phyloP scores from a whole-genome alignment of 2,113 vertebrate species.

The Cavia porcellus region DNA sequence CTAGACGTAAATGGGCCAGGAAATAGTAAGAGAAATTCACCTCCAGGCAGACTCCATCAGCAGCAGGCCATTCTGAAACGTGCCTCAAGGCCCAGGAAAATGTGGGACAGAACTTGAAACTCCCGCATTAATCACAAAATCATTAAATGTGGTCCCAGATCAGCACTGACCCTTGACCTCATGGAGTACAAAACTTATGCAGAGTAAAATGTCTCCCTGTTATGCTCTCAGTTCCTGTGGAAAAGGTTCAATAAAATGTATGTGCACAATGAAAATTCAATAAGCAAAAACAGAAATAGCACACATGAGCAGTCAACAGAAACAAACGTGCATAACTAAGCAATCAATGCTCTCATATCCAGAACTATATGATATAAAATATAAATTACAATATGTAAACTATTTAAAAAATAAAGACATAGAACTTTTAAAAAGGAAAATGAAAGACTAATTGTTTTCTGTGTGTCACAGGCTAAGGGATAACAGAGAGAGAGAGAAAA shows the following conservation, averaged over 20 bases:
- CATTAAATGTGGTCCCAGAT: neutral
- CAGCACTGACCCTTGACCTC: neutral
- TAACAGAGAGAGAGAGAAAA: neutral
- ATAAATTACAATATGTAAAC: neutral
- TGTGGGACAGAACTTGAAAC: neutral
- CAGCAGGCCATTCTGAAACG: neutral
- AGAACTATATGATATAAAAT: conserved; percentile 3
- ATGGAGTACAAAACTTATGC: neutral
- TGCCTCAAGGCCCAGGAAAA: neutral
- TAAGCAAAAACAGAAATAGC: neutral
- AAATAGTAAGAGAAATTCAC: conserved; percentile 8
- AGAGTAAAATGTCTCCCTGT: neutral
- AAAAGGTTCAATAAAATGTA: neutral
- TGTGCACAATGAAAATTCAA: conserved; percentile 11
- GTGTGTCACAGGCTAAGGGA: neutral
- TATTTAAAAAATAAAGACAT: conserved; percentile 38
- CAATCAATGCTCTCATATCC: neutral
- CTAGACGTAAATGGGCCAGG: neutral
- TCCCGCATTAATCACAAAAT: conserved; percentile 45
- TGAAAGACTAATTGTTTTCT: neutral
- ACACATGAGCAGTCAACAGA: neutral
- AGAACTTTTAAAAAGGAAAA: neutral
- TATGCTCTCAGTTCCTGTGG: neutral
- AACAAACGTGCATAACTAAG: neutral
- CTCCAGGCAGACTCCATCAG: neutral